Evolutionary conservation across 1,140 invertebrate genomes (phyloP), one percentile per base, ranked within the genome.

Genomic region (Chionoecetes opilio): DNA sequence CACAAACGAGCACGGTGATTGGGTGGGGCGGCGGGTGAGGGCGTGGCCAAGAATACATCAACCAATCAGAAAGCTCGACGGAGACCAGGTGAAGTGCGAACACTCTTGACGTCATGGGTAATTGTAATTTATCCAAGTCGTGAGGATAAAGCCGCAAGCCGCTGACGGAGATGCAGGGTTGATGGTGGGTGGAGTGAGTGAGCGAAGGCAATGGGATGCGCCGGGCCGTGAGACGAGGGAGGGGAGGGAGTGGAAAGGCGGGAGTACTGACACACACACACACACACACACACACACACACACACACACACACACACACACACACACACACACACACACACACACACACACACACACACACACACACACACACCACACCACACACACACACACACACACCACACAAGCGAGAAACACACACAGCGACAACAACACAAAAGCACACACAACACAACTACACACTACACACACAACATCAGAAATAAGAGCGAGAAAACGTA

Each of bases 261-360:
- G 31, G 31, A n/a, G 86, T 26, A 86, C 3, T 35, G 84, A 75
- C 63, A 75, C 5, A 75, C 63, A 75, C 63, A 75, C 63, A 75
- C 63, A 75, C 63, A 75, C 63, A 75, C 63, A 75, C 63, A 75
- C 63, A 75, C 63, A 75, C 63, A 75, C 63, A 75, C 63, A 75
- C 63, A 75, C 63, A 75, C 0, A 26, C 21, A 26, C 6, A 75
- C 63, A n/a, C 21, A 75, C 5, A 53, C 46, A 53, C 46, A 53
- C 46, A 53, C 46, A 53, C n/a, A n/a, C n/a, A n/a, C n/a, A n/a
- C n/a, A n/a, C n/a, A n/a, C n/a, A n/a, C n/a, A n/a, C n/a, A n/a
- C n/a, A n/a, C n/a, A n/a, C n/a, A n/a, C n/a, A n/a, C n/a, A n/a
- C n/a, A n/a, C n/a, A n/a, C n/a, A n/a, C n/a, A n/a, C n/a, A n/a